Evolutionary conservation across 2,113 vertebrate genomes (phyloP).

Genomic region (Corvus cornix): DNA sequence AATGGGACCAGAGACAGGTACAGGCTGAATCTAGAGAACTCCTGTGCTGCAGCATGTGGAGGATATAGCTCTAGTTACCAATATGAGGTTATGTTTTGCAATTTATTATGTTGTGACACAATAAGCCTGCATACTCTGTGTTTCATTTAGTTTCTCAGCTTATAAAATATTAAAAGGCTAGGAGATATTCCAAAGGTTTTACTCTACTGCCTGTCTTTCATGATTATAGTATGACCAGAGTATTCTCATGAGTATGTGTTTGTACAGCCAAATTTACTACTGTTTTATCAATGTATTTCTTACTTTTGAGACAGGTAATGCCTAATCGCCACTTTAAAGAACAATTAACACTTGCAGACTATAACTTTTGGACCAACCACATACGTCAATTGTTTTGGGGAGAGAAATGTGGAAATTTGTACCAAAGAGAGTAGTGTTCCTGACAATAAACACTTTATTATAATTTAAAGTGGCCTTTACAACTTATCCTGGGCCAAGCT

Average conservation of each 20-base stretch:
- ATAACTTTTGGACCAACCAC: background rate
- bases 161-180: background rate
- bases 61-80: background rate
- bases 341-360: background rate
- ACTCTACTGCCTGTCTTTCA: background rate
- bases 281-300: background rate
- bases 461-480: background rate
- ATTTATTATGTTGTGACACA: background rate
- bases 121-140: background rate
- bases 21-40: background rate
- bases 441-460: background rate
- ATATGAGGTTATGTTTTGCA: accelerated
- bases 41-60: background rate
- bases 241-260: background rate
- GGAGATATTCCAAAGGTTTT: background rate
- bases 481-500: background rate
- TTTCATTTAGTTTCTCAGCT: background rate
- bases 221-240: background rate
- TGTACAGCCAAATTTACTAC: background rate
- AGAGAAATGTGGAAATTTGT: background rate
- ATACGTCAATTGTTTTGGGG: background rate
- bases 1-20: background rate
- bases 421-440: background rate
- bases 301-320: background rate
- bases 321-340: background rate